Conservation (phyloP, 1,140 invertebrate species). For the Ridgeia piscesae region DNA sequence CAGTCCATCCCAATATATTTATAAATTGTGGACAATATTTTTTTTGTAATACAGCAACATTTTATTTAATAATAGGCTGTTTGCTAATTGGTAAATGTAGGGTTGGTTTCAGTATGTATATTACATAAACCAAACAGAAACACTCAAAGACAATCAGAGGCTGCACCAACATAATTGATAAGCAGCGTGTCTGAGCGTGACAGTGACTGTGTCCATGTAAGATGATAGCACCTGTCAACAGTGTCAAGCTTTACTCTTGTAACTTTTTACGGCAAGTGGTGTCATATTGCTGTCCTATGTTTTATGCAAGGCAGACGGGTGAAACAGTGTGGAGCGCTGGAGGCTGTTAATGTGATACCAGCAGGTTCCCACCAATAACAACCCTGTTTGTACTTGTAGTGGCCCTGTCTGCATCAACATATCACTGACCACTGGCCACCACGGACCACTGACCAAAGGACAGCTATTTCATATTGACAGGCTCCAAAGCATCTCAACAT, state of each 20-base stretch:
- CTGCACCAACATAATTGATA: neutral
- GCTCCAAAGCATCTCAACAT: too few species aligned
- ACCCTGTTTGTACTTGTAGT: neutral
- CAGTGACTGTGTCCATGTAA: neutral
- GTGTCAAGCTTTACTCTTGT: neutral
- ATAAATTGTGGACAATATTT: neutral
- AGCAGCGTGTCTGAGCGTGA: too few species aligned
- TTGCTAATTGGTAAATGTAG: neutral
- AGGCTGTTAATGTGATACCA: neutral
- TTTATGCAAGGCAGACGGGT: neutral
- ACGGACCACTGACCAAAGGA: too few species aligned
- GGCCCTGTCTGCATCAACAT: neutral
- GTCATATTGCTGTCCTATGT: neutral
- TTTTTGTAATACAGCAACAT: neutral
- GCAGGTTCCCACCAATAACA: neutral
- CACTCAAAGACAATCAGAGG: neutral
- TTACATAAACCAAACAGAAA: neutral
- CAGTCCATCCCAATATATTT: neutral
- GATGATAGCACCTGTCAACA: neutral
- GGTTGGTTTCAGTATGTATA: neutral
- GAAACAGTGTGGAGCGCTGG: neutral
- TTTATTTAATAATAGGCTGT: neutral
- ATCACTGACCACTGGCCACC: too few species aligned
- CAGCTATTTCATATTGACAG: too few species aligned
- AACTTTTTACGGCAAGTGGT: neutral